Base-by-base conservation (phyloP, 2,888 invertebrate species). In the Spodoptera picta region DNA sequence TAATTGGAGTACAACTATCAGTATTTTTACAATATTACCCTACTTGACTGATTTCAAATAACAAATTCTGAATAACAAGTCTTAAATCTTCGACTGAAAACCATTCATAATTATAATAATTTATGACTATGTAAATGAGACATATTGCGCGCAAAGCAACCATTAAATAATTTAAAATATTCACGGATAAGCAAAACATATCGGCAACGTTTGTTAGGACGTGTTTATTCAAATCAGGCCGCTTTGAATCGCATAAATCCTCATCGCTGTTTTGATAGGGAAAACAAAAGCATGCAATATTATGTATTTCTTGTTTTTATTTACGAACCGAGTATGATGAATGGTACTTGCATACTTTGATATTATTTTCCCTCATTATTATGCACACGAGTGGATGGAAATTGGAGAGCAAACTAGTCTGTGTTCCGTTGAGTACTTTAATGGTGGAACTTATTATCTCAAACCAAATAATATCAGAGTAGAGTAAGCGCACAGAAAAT, bases 91-190 rank as follows among this genome's bases (percentile, higher is more conserved):
- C 5, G 27, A 27, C 36, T 2, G 5, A 7, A 36, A 36, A 9
- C 36, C 36, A 36, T 27, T 27, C 36, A 36, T 36, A 36, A 36
- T 36, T 36, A 36, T 36, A 9, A 31, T 7, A 36, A 36, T 36
- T 36, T 36, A 36, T 7, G 7, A 36, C 36, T 36, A 36, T 36
- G 36, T 9, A 75, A 76, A 75, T 70, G 54, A 65, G 65, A 55
- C 53, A 66, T 44, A 56, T 69, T 66, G 64, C 63, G 60, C 73
- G 82, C 75, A 79, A 70, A 80, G 81, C 72, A 60, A 75, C 78
- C 70, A 83, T 84, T 81, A 84, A 65, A 61, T 24, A 62, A 69
- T 69, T 78, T 65, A 57, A 54, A 79, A 78, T 74, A 75, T 66
- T 55, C 65, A 61, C 54, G 60, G 66, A 71, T 73, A 62, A 72